Conservation (phyloP, 2,113 vertebrate genomes). For the Gasterosteus aculeatus region DNA sequence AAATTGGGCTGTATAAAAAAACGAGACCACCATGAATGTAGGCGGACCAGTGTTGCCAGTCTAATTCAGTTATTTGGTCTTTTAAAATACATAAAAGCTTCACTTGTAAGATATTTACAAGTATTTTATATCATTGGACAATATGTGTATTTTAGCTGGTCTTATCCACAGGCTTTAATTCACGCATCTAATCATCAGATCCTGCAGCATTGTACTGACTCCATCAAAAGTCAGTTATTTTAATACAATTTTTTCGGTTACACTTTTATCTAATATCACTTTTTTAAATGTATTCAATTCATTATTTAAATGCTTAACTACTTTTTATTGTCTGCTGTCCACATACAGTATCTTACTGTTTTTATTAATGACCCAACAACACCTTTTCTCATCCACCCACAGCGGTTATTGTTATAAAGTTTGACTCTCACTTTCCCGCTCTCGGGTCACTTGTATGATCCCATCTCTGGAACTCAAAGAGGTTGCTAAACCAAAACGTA, state of each 20-base stretch:
- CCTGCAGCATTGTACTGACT: not conserved
- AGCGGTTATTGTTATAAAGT: not conserved
- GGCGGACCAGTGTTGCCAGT: too few species aligned
- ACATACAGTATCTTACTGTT: constrained; percentile 13
- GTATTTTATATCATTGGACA: not conserved
- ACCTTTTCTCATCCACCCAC: constrained; percentile 27
- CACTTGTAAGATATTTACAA: too few species aligned
- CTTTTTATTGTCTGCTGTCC: too few species aligned
- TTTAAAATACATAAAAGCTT: too few species aligned
- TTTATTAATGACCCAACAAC: constrained; percentile 34
- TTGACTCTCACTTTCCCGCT: not conserved
- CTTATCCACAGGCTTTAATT: not conserved
- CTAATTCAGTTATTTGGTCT: too few species aligned
- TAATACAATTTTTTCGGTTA: not conserved
- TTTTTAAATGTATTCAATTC: too few species aligned
- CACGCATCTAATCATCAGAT: not conserved
- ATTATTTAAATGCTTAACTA: too few species aligned
- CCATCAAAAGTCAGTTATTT: not conserved
- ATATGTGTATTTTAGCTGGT: too few species aligned
- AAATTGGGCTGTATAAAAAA: too few species aligned
- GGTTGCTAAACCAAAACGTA: constrained; percentile 2
- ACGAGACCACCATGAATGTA: too few species aligned
- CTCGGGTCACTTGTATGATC: too few species aligned
- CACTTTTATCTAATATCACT: not conserved
- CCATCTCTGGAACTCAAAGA: not conserved